Conservation (phyloP, 2,113 vertebrate species). For the Pavo muticus region DNA sequence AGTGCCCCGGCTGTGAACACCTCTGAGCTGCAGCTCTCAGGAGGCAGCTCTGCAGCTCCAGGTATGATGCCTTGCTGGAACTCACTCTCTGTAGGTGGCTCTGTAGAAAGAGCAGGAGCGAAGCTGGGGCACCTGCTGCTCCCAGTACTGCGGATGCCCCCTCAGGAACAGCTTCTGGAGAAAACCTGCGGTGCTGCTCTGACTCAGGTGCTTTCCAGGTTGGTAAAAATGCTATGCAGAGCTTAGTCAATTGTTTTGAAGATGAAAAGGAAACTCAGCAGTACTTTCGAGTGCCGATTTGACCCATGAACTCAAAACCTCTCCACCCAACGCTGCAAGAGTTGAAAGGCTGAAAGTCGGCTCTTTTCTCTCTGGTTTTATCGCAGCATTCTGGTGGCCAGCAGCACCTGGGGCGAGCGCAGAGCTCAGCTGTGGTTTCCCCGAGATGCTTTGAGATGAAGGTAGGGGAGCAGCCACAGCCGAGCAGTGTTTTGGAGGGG, state of each 20-base stretch:
- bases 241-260: not conserved
- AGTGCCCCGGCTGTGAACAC: accelerated
- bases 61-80: not conserved
- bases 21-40: not conserved
- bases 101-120: not conserved
- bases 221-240: not conserved
- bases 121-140: not conserved
- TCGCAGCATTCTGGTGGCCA: not conserved
- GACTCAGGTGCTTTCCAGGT: not conserved
- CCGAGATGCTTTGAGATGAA: accelerated
- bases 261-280: not conserved
- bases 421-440: not conserved
- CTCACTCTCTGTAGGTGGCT: not conserved
- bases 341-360: not conserved
- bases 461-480: not conserved
- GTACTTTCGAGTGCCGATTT: not conserved
- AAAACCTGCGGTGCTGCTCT: not conserved
- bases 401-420: accelerated
- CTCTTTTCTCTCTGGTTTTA: not conserved
- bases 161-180: not conserved
- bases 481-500: accelerated
- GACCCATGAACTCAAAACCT: not conserved
- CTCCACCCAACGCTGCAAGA: not conserved
- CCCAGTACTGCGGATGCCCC: not conserved
- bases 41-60: not conserved